A percentile compares a stretch with the other conserved stretches of the same genome.
phyloP scores from a whole-genome alignment of 1,140 invertebrate genomes.

The Pachypeltis micranthus region DNA sequence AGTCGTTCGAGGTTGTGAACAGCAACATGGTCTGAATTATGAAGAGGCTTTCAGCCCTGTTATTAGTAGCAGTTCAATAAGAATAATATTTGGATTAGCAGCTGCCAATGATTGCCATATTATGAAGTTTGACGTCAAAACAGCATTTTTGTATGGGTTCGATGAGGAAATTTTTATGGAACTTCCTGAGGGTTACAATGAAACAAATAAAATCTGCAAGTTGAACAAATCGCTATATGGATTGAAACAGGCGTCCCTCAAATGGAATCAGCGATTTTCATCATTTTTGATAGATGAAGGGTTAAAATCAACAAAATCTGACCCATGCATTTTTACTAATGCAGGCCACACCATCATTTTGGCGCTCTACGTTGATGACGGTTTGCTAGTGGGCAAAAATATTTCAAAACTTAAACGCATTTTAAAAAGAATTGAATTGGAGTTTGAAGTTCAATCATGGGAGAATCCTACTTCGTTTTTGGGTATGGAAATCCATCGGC shows the following conservation, averaged over 20 bases:
- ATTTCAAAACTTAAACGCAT: background rate
- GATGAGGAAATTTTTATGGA: slow-evolving; percentile 5
- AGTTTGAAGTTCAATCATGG: background rate
- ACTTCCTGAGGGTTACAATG: slow-evolving; percentile 23
- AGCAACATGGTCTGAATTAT: slow-evolving; percentile 29
- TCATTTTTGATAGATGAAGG: background rate
- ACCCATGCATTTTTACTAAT: background rate
- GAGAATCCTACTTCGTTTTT: slow-evolving; percentile 6
- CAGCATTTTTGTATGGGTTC: slow-evolving; percentile 13
- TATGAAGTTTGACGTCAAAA: slow-evolving; percentile 36
- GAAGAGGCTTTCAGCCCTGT: slow-evolving; percentile 34
- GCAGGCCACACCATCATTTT: background rate
- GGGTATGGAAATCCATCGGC: background rate
- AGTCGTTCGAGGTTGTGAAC: slow-evolving; percentile 34
- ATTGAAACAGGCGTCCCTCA: slow-evolving; percentile 32
- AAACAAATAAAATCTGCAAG: slow-evolving; percentile 32
- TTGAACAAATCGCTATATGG: slow-evolving; percentile 36
- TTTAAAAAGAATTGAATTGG: background rate
- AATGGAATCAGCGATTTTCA: slow-evolving; percentile 26
- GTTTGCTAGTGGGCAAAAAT: slow-evolving; percentile 1
- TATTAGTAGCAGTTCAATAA: slow-evolving; percentile 31
- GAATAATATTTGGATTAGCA: slow-evolving; percentile 35
- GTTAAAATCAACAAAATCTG: background rate
- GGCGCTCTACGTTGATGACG: slow-evolving; percentile 12
- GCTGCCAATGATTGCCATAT: slow-evolving; percentile 31